Percentiles rank a stretch among this genome's conserved stretches.
Evolutionary conservation across 2,113 vertebrate species (phyloP).

Genomic region (Sylvilagus bachmani): DNA sequence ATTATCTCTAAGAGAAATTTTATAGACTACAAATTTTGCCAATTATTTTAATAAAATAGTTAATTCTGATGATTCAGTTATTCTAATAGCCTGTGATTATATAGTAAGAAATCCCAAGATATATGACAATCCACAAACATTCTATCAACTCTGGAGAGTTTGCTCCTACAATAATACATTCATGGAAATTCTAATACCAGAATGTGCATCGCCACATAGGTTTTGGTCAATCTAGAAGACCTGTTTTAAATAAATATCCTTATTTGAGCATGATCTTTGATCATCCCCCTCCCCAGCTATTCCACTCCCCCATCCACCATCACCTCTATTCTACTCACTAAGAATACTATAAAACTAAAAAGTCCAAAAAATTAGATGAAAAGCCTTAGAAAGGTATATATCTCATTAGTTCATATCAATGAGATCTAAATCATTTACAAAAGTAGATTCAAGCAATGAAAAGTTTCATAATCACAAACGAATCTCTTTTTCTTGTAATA

Average conservation of each 20-base stretch:
- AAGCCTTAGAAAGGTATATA: not conserved
- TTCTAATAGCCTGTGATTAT: slow-evolving; percentile 30
- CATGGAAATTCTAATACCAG: slow-evolving; percentile 62
- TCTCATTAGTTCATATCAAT: not conserved
- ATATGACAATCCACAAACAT: slow-evolving; percentile 15
- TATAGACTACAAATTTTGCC: slow-evolving; percentile 59
- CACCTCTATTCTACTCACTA: not conserved
- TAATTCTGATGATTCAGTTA: slow-evolving; percentile 49
- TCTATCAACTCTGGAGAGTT: slow-evolving; percentile 44
- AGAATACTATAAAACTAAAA: not conserved
- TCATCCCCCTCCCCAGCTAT: not conserved
- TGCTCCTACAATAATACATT: slow-evolving; percentile 62
- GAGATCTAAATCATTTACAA: not conserved
- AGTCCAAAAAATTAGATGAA: not conserved
- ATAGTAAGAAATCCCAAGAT: slow-evolving; percentile 46
- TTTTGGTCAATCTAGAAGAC: not conserved
- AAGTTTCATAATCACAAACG: slow-evolving; percentile 6
- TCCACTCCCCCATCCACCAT: not conserved
- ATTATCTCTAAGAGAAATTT: slow-evolving; percentile 50
- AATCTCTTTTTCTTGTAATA: slow-evolving; percentile 19
- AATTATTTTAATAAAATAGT: slow-evolving; percentile 66
- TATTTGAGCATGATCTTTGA: slow-evolving; percentile 42
- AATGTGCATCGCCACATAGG: slow-evolving; percentile 2
- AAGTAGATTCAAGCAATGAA: not conserved
- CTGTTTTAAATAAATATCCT: slow-evolving; percentile 43